Base-by-base conservation (phyloP, 2,888 invertebrate genomes). In the Stenodema calcarata region DNA sequence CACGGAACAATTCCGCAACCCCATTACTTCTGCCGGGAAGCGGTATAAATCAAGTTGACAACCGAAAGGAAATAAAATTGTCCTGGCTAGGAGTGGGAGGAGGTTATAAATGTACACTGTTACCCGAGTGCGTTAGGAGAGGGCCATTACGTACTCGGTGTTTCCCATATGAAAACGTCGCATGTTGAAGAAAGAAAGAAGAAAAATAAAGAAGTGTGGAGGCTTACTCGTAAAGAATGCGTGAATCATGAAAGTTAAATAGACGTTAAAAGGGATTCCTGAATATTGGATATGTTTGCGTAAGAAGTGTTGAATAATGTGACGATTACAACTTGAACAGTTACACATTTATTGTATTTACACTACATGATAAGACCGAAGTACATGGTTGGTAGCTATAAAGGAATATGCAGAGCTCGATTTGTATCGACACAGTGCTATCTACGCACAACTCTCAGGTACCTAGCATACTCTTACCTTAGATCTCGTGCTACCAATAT, bases 41-140 rank as follows among this genome's bases (percentile, higher is more conserved):
- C 18, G 27, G 54, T 54, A 80, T 80, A 80, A 80, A 80, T 80
- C 80, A 80, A 80, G 47, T 50, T 80, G 80, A 54, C 80, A 54
- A 27, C 80, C 80, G 50, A 80, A 80, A 80, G 80, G 80, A 80
- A 80, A 80, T 80, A 80, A 80, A 80, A 80, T 80, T 54, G 80
- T 80, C 54, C 80, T 54, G 80, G 54, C 28, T 2, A 16, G 54
- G 62, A 62, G 62, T 62, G 4, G 62, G 6, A 27, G 62, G 62
- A 62, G 30, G 80, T 80, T 50, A 80, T 80, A 80, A 80, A 80
- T 80, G 80, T 50, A 18, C 28, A 50, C 50, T 50, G 80, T 80
- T 30, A 78, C 78, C 44, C 41, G 23, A 12, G 23, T 44, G 44
- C 78, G 42, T 75, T 75, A 75, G 75, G 42, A 76, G 41, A 70